Base-by-base conservation (phyloP, 2,113 vertebrate genomes). In the Ptychochromis oligacanthus region DNA sequence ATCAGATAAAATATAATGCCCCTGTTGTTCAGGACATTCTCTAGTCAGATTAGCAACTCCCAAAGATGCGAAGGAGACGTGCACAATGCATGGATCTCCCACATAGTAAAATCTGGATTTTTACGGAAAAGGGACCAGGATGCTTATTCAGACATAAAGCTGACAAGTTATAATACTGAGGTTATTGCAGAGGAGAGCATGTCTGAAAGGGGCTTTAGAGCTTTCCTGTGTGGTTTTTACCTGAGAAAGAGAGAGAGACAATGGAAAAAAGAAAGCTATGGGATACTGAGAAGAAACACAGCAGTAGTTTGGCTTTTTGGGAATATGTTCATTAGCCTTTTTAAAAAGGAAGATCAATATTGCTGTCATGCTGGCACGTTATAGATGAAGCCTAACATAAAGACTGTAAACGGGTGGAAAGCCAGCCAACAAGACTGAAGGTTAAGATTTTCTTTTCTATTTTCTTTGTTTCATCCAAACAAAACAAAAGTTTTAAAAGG, bases 161-260 rank as follows among this genome's bases (percentile, higher is more conserved):
- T 6, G 31, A 72, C 46, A 72, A 31, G 43, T 72, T 54, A 20
- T 26, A 72, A 72, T 26, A 52, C 15, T 52, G 49, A 72, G 26
- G 26, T 52, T 8, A 52, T 2, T 72, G 17, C 28, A 72, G 54
- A 54, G 13, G 26, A 54, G 26, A 54, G 46, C 18, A 13, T 54
- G 67, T 72, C 67, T 72, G 67, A 72, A 54, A 72, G 46, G 46
- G 67, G 18, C 67, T 72, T 54, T 15, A 28, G 67, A 76, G 77
- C 77, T 89, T 84, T 65, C 46, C 40, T 79, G 61, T 91, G 78
- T 89, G 57, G 72, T 62, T 70, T 2, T 77, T 58, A 60, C 36
- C 34, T 61, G 11, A 87, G 43, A 59, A 38, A 56, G 26, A 77
- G 26, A 40, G 34, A 18, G 61, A 60, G 57, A 62, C 36, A 22